phyloP scores from a whole-genome alignment of 2,113 vertebrate species.

The Promerops cafer region DNA sequence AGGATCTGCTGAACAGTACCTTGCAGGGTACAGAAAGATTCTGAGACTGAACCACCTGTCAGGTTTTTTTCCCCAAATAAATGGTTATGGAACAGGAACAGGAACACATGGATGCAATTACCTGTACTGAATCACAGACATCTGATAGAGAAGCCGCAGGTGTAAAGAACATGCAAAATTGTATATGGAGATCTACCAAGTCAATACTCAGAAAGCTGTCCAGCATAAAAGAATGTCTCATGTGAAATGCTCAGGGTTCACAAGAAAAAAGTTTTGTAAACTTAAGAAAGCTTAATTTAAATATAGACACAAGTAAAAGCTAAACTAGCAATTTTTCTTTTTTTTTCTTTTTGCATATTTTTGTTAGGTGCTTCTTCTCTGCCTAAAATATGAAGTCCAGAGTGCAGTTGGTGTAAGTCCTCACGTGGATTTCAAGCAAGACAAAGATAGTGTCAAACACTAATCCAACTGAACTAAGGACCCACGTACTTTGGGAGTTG shows the following conservation, averaged over 20 bases:
- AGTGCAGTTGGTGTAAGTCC: slow-evolving; percentile 54
- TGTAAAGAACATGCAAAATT: not conserved
- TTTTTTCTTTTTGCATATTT: slow-evolving; percentile 59
- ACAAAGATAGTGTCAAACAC: slow-evolving; percentile 37
- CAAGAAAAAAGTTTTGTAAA: slow-evolving; percentile 44
- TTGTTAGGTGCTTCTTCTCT: slow-evolving; percentile 64
- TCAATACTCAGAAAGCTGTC: slow-evolving; percentile 9
- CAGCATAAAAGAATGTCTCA: slow-evolving; percentile 36
- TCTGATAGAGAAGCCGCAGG: not conserved
- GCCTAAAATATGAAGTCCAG: slow-evolving; percentile 59
- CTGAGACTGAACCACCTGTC: not conserved
- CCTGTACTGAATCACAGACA: not conserved
- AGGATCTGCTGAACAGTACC: not conserved
- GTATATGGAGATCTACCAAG: not conserved
- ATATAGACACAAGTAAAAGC: slow-evolving; percentile 45
- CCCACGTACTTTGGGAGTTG: slow-evolving; percentile 41
- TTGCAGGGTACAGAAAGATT: not conserved
- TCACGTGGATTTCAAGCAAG: slow-evolving; percentile 45
- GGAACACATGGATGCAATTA: not conserved
- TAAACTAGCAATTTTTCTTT: slow-evolving; percentile 14
- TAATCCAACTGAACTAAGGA: slow-evolving; percentile 56
- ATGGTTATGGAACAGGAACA: not conserved
- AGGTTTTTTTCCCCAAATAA: not conserved
- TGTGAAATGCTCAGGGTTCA: slow-evolving; percentile 37
- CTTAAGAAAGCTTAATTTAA: slow-evolving; percentile 51